Evolutionary conservation across 2,113 vertebrate species (phyloP).

Genomic region (Cyprinodon brontotheroides): DNA sequence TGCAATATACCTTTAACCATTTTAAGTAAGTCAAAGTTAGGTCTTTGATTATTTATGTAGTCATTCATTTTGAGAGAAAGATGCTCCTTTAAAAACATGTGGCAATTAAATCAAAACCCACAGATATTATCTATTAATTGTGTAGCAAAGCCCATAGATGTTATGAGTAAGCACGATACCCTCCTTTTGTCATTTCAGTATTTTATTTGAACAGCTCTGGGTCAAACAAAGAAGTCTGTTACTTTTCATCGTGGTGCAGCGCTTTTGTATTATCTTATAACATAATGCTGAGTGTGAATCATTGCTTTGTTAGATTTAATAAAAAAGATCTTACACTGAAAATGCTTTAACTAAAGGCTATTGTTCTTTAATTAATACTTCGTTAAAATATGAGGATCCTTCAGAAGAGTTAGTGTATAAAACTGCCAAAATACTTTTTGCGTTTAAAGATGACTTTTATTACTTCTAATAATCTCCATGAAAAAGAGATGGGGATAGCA

Average conservation of each 20-base stretch:
- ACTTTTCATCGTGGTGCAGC: neutral
- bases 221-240: neutral
- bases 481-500: conserved; percentile 36
- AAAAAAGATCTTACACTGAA: conserved; percentile 8
- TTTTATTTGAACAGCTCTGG: neutral
- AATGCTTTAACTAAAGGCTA: conserved; percentile 11
- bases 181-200: neutral
- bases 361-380: neutral
- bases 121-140: neutral
- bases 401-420: neutral
- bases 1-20: neutral
- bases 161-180: neutral
- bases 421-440: neutral
- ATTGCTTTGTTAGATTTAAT: neutral
- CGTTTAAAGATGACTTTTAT: conserved; percentile 9
- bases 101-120: too few relatives aligned
- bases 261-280: neutral
- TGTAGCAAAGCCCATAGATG: neutral
- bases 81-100: neutral
- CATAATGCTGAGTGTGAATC: neutral
- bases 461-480: conserved; percentile 9
- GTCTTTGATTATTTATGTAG: neutral
- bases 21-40: neutral
- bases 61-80: neutral
- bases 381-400: neutral